Evolutionary conservation across 2,888 invertebrate species (phyloP).

Genomic region (Acleris cristana): DNA sequence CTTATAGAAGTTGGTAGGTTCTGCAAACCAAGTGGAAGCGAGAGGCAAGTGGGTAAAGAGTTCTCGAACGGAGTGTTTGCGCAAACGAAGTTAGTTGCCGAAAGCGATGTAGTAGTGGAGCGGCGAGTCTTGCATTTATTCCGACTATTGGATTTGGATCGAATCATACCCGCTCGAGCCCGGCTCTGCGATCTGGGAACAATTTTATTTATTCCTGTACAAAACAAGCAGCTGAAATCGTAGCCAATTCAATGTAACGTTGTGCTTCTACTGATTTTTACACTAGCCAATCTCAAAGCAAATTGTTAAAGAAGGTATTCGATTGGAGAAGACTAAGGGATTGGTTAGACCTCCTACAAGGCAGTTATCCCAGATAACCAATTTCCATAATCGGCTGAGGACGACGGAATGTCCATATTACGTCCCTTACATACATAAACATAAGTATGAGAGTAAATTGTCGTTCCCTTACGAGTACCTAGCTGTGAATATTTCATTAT

Average conservation of each 20-base stretch:
- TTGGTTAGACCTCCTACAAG: not conserved
- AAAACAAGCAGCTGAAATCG: constrained; percentile 28
- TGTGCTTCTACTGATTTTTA: constrained; percentile 9
- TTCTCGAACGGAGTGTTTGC: constrained; percentile 61
- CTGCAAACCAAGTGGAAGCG: constrained; percentile 58
- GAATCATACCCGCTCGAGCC: constrained; percentile 53
- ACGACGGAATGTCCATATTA: not conserved
- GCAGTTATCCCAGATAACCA: constrained; percentile 8
- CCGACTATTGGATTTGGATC: constrained; percentile 63
- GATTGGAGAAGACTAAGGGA: constrained; percentile 4
- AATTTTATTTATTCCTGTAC: constrained; percentile 33
- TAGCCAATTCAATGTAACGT: constrained; percentile 18
- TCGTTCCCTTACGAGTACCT: not conserved
- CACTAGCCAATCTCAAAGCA: not conserved
- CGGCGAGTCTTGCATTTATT: constrained; percentile 60
- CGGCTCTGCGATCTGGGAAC: constrained; percentile 21
- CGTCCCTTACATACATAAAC: not conserved
- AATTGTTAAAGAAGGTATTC: constrained; percentile 8
- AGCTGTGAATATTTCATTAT: too few relatives aligned
- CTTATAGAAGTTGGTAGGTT: constrained; percentile 50
- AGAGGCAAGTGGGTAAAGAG: constrained; percentile 61
- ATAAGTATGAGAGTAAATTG: not conserved
- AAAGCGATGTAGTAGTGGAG: constrained; percentile 55
- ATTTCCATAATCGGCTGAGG: constrained; percentile 22
- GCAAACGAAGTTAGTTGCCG: constrained; percentile 65